Base-by-base conservation (phyloP, 2,113 vertebrate genomes). In the Lethenteron reissneri region DNA sequence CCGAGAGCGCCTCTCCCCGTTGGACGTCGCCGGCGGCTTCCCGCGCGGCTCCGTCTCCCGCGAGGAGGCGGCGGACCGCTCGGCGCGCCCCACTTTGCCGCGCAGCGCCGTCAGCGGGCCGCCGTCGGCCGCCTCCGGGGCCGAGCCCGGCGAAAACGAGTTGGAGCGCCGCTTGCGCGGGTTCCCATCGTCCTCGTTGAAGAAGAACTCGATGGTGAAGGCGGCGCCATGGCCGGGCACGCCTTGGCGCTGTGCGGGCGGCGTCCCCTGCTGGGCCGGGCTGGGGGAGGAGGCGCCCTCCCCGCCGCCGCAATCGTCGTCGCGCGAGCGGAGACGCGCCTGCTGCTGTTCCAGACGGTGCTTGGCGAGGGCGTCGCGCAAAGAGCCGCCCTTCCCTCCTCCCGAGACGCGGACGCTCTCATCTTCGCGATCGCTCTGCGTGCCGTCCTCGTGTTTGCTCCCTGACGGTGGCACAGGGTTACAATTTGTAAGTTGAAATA, bases 381-480 rank as follows among this genome's bases (percentile, higher is more conserved):
- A 25, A 17, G 64, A 68, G 25, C 64, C 64, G 25, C 64, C 64
- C 64, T 11, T 68, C 64, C 64, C 64, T 17, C n/a, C 25, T n/a
- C 25, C 25, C 25, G 64, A 17, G n/a, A 86, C 85, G 76, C 88
- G 83, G 2, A 84, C 87, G 17, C 85, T 76, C 56, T 84, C 87
- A 5, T 99, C 95, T 78, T 99, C 94, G 6, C 89, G 95, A 79
- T 99, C 94, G 12, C 94, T 99, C 64, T 99, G 94, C 2, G 94
- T 99, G 14, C 94, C 94, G 72, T 97, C 94, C 60, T 94, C 91
- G 71, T 97, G 94, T 73, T 96, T 97, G 80, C 92, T 95, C 74
- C 91, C 94, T 97, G 41, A 41, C 41, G 41, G 41, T 41, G 41
- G 41, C 41, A 41, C 41, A 41, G 41, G 6, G 41, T 41, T 41